Base-by-base conservation (phyloP, 2,797 vertebrate species). In the Sebastes steindachneri region DNA sequence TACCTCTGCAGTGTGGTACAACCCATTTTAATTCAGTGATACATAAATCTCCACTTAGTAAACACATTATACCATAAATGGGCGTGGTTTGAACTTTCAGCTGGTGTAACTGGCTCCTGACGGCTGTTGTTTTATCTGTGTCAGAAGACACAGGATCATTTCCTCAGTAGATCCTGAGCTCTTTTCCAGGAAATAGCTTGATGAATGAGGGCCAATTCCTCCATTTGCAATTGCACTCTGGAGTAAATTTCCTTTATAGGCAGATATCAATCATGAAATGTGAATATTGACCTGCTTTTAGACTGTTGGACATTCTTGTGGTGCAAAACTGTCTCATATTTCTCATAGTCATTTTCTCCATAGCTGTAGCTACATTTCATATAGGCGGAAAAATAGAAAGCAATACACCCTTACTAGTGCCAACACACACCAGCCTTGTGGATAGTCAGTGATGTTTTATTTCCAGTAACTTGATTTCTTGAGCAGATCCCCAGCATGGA, bases 401-500 rank as follows among this genome's bases (percentile, higher is more conserved):
- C 73, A 79, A 77, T 83, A 63, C 79, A 72, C 66, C 25, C 2
- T 35, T 79, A 72, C 19, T 54, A 29, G 68, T 83, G 74, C 82
- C 79, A 91, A 79, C 75, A 62, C 75, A 78, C 72, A 79, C 75
- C 75, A 86, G 60, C 73, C 76, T 75, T 5, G 73, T 81, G 83
- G 41, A 63, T 66, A 68, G 41, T 82, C 65, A 63, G 53, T 84
- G 64, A 73, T 73, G 66, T 70, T 76, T 75, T 57, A 55, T 68
- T 73, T 75, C 48, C 4, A 64, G 35, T 75, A 62, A 64, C 25
- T 58, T 58, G 12, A 54, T 55, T 81, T 70, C 55, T 70, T 75
- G 25, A 73, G 51, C 21, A 73, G 79, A 73, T 72, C 59, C 63
- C 58, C 59, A 70, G 89, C 91, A 92, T 93, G 88, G 73, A 78